A percentile compares a stretch with the other conserved stretches of the same genome.
Evolutionary conservation across 2,797 vertebrate genomes (phyloP).

Genomic region (Luscinia megarhynchos): DNA sequence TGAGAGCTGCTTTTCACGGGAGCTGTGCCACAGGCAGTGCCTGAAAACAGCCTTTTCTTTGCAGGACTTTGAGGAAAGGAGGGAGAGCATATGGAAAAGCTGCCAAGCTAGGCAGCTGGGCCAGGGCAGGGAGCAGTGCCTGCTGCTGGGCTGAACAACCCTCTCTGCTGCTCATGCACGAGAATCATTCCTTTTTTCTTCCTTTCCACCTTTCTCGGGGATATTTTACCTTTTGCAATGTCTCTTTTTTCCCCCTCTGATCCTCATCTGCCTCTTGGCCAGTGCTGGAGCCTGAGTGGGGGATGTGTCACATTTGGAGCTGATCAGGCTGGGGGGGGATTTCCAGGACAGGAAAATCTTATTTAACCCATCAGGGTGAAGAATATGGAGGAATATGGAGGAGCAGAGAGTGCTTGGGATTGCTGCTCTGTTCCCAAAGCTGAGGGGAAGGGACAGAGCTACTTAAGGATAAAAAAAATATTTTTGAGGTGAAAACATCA

Average conservation of each 20-base stretch:
- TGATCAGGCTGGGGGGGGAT: not conserved
- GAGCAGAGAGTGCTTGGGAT: not conserved
- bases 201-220: not conserved
- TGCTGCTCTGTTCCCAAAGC: not conserved
- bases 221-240: not conserved
- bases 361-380: not conserved
- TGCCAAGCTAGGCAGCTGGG: not conserved
- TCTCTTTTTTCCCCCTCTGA: not conserved
- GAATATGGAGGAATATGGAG: not conserved
- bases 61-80: not conserved
- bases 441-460: not conserved
- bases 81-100: not conserved
- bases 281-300: rapidly evolving
- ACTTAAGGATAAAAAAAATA: not conserved
- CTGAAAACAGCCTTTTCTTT: not conserved
- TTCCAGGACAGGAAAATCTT: not conserved
- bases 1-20: not conserved
- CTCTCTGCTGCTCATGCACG: not conserved
- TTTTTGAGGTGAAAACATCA: not conserved
- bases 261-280: rapidly evolving
- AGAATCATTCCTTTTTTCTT: not conserved
- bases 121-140: not conserved
- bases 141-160: not conserved
- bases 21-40: not conserved
- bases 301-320: not conserved